A percentile compares a stretch with the other conserved stretches of the same genome.
Conservation (phyloP, 2,888 invertebrate genomes). For the Palloptera scutellata region DNA sequence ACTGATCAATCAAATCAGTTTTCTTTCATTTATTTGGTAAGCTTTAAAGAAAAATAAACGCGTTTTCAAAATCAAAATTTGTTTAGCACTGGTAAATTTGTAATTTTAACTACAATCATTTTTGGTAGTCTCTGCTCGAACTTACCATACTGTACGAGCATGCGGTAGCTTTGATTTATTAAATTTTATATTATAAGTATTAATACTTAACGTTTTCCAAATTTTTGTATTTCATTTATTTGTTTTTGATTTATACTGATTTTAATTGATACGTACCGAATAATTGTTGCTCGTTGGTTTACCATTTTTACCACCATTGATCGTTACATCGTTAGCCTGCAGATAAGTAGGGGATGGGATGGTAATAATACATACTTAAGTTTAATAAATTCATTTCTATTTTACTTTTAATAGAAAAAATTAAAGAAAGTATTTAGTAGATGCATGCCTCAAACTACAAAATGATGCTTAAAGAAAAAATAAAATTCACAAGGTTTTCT, state of each 20-base stretch:
- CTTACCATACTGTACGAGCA: too few species aligned
- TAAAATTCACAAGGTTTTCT: constrained; percentile 8
- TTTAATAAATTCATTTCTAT: constrained; percentile 29
- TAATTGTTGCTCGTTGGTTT: constrained; percentile 65
- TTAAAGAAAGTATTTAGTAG: constrained; percentile 3
- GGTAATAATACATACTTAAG: constrained; percentile 47
- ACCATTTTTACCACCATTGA: constrained; percentile 65
- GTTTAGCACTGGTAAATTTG: too few species aligned
- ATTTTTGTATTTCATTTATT: too few species aligned
- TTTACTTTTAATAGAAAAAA: constrained; percentile 10
- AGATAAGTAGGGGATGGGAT: constrained; percentile 63
- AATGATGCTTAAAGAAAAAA: constrained; percentile 27
- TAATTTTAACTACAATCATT: too few species aligned
- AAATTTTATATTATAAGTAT: too few species aligned
- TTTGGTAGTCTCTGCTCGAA: background rate
- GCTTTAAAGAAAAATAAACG: background rate
- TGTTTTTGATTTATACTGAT: constrained; percentile 55
- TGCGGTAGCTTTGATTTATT: too few species aligned
- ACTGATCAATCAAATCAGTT: constrained; percentile 66
- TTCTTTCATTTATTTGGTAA: constrained; percentile 19
- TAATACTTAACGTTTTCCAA: constrained; percentile 14
- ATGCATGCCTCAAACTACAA: constrained; percentile 22
- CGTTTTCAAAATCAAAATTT: too few species aligned
- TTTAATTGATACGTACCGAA: constrained; percentile 66
- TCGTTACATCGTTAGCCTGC: constrained; percentile 64